Evolutionary conservation across 1,140 invertebrate species (phyloP).

Genomic region (Ceratosolen fusciceps): DNA sequence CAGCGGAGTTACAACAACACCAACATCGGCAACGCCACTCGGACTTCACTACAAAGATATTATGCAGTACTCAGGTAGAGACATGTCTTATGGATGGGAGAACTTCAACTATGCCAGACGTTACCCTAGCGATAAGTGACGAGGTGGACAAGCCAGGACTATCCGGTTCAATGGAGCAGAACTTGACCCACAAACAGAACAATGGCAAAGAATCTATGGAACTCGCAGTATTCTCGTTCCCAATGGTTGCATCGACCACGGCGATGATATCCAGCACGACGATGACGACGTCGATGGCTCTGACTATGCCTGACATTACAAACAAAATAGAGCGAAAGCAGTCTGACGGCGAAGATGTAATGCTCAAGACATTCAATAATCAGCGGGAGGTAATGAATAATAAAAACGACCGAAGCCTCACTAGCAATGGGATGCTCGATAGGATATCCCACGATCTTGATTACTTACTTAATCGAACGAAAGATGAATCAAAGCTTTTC

Average conservation of each 20-base stretch:
- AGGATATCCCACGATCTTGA: slow-evolving; percentile 83
- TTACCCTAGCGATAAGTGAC: slow-evolving; percentile 64
- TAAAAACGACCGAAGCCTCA: slow-evolving; percentile 40
- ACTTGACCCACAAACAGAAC: neutral
- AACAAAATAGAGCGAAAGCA: slow-evolving; percentile 67
- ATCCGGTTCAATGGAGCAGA: neutral
- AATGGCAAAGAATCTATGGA: neutral
- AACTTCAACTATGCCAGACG: slow-evolving; percentile 62
- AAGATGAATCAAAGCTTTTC: slow-evolving; percentile 25
- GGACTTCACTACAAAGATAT: slow-evolving; percentile 54
- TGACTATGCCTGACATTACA: slow-evolving; percentile 63
- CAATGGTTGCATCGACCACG: neutral
- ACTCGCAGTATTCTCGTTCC: neutral
- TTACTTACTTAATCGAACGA: slow-evolving; percentile 79
- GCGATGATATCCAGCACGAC: neutral
- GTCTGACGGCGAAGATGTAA: slow-evolving; percentile 68
- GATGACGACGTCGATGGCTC: neutral
- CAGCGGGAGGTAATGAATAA: neutral
- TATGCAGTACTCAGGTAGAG: slow-evolving; percentile 66
- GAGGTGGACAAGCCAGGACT: slow-evolving; percentile 29
- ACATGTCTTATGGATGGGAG: slow-evolving; percentile 55
- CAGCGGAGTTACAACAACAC: neutral
- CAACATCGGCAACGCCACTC: slow-evolving; percentile 38
- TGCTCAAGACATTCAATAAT: slow-evolving; percentile 49
- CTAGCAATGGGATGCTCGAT: slow-evolving; percentile 75